phyloP scores from a whole-genome alignment of 2,888 invertebrate species.

The Strigamia crassipes region DNA sequence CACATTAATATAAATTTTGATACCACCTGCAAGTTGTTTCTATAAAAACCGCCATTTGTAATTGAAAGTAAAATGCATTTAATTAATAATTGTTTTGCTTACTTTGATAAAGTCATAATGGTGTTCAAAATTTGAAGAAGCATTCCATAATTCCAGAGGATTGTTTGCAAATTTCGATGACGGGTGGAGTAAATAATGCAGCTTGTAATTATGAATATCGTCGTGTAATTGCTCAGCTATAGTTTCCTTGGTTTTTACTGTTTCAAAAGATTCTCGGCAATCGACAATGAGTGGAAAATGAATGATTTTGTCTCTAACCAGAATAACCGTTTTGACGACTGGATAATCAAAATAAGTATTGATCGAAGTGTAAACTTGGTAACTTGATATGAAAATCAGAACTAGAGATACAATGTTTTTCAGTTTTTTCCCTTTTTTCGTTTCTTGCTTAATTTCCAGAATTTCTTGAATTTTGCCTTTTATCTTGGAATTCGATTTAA shows the following conservation, averaged over 20 bases:
- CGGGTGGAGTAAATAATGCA: not conserved
- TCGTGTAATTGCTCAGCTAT: not conserved
- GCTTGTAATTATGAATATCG: not conserved
- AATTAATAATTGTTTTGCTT: too few relatives aligned
- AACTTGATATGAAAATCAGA: not conserved
- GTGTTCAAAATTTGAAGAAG: not conserved
- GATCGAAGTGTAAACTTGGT: not conserved
- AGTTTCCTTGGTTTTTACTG: not conserved
- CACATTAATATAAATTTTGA: too few relatives aligned
- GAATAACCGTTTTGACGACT: not conserved
- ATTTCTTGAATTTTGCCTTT: not conserved
- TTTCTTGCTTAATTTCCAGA: not conserved
- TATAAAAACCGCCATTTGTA: too few relatives aligned
- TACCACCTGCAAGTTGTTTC: too few relatives aligned
- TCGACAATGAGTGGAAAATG: not conserved
- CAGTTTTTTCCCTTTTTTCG: not conserved
- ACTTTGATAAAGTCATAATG: not conserved
- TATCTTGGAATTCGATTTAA: not conserved
- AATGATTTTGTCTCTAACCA: not conserved
- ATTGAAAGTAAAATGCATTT: too few relatives aligned
- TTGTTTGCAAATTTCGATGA: not conserved
- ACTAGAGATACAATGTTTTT: not conserved
- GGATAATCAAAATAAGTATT: not conserved
- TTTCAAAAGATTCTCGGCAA: not conserved
- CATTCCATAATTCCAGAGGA: not conserved